A percentile compares a stretch with the other conserved stretches of the same genome.
Evolutionary conservation across 2,888 invertebrate genomes (phyloP).

Genomic region (Pseudolycoriella hygida): DNA sequence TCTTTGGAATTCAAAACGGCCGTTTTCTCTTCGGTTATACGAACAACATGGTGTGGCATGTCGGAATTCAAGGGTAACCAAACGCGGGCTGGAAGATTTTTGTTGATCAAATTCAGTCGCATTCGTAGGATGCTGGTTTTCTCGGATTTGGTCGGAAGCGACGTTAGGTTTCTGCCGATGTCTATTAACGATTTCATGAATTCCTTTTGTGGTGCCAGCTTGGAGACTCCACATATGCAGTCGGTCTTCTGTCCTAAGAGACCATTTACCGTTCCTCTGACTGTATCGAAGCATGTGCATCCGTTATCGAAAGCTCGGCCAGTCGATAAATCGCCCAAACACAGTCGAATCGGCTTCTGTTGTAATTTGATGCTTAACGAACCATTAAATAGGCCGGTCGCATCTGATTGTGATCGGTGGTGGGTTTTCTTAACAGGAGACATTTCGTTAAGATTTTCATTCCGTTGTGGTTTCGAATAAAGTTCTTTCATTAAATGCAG

Average conservation of each 20-base stretch:
- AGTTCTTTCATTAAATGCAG: slow-evolving; percentile 28
- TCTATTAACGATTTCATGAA: slow-evolving; percentile 75
- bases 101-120: slow-evolving; percentile 81
- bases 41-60: slow-evolving; percentile 77
- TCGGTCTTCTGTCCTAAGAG: slow-evolving; percentile 57
- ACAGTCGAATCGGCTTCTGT: slow-evolving; percentile 38
- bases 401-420: slow-evolving; percentile 59
- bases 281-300: slow-evolving; percentile 79
- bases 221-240: slow-evolving; percentile 62
- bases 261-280: slow-evolving; percentile 60
- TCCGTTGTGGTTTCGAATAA: slow-evolving; percentile 25
- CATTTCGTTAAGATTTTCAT: slow-evolving; percentile 13
- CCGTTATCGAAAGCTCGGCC: slow-evolving; percentile 95
- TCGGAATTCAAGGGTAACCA: slow-evolving; percentile 88
- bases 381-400: slow-evolving; percentile 42
- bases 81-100: slow-evolving; percentile 93
- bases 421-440: slow-evolving; percentile 54
- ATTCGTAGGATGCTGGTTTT: slow-evolving; percentile 84
- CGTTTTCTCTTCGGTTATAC: slow-evolving; percentile 93
- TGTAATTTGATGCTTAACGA: slow-evolving; percentile 18
- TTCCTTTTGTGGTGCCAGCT: slow-evolving; percentile 67
- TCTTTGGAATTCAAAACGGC: slow-evolving; percentile 94
- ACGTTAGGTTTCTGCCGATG: slow-evolving; percentile 68
- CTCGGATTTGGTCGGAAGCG: slow-evolving; percentile 72
- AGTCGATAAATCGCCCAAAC: slow-evolving; percentile 78